Evolutionary conservation across 2,113 vertebrate genomes (phyloP).

Genomic region (Dendrocopos noguchii): DNA sequence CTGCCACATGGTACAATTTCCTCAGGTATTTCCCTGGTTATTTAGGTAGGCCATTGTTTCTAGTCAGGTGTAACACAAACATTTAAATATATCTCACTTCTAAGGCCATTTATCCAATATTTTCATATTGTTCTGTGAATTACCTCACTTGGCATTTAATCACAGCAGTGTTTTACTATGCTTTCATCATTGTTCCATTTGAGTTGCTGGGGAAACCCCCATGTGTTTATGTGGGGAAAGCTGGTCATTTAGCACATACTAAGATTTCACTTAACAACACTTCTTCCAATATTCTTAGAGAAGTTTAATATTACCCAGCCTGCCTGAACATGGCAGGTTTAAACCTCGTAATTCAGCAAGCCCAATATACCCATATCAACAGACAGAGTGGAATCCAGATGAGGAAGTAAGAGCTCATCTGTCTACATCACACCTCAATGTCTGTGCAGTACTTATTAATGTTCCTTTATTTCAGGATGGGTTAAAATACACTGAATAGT

Average conservation of each 20-base stretch:
- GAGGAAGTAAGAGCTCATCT: neutral
- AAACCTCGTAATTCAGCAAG: neutral
- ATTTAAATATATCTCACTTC: neutral
- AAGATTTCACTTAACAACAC: neutral
- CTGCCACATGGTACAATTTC: neutral
- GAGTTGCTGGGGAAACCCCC: neutral
- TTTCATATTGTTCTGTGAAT: neutral
- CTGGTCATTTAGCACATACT: neutral
- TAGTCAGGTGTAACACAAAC: neutral
- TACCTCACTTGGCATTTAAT: neutral
- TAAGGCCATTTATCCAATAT: accelerated
- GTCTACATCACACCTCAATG: neutral
- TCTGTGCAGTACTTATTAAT: neutral
- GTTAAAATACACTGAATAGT: neutral
- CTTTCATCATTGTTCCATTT: neutral
- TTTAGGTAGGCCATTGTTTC: neutral
- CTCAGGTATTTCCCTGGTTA: neutral
- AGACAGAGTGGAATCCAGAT: neutral
- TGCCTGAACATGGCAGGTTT: neutral
- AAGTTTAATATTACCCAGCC: neutral
- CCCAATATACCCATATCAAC: accelerated
- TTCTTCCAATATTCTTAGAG: neutral
- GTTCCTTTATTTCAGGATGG: neutral
- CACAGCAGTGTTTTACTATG: neutral
- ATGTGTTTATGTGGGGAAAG: neutral